Base-by-base conservation (phyloP, 2,113 vertebrate genomes). In the Rhinopomastus cyanomelas region DNA sequence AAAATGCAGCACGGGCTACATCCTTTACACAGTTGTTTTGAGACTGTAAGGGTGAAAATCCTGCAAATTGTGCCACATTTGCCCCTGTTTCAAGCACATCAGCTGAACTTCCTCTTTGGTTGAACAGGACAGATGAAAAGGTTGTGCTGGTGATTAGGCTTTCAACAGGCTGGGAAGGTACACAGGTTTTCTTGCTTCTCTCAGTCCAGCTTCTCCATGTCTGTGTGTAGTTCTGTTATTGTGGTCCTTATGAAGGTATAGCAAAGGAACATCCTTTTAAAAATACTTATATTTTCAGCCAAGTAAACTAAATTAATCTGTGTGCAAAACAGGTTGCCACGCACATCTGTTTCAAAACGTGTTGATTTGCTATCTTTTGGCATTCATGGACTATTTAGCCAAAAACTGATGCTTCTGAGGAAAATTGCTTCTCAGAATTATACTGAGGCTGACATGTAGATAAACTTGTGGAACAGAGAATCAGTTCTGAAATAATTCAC, bases 1-100 rank as follows among this genome's bases (percentile, higher is more conserved):
- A 1, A 57, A 51, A 64, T 23, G 11, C 16, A 68, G 30, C 29
- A 34, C 0, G 0, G 34, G 18, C 16, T 39, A 27, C 46, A 30
- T 62, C 4, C 15, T 82, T 79, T 27, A 11, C n/a, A n/a, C n/a
- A n/a, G n/a, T n/a, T 0, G 0, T 16, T 46, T 18, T 30, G 51
- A 83, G 30, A 52, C 14, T 27, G 7, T 34, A 64, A 18, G 1
- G 2, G 7, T 26, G 18, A 46, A 68, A 82, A 81, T 75, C 23
- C 29, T 42, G 21, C 10, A 44, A n/a, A 34, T n/a, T n/a, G n/a
- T n/a, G n/a, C n/a, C n/a, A n/a, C 11, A 29, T 23, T 68, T 55
- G 8, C 17, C 37, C 6, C 34, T 11, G 1, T 37, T 92, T 46
- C 1, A 2, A 65, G 8, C 26, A 21, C n/a, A n/a, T n/a, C n/a